A percentile compares a stretch with the other conserved stretches of the same genome.
phyloP scores from a whole-genome alignment of 2,797 vertebrate species.

The Neostethus bicornis region DNA sequence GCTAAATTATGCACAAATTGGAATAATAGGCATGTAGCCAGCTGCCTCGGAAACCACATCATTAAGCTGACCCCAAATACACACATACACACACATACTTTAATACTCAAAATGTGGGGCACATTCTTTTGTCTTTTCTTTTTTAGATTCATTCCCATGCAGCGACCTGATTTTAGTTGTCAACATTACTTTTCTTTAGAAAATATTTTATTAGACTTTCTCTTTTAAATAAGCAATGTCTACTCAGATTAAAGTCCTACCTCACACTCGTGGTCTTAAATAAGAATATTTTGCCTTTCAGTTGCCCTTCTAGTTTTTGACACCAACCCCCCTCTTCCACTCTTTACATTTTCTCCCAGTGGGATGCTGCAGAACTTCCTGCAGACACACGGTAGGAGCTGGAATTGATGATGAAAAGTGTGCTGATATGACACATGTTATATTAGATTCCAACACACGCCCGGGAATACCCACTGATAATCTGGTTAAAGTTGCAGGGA shows the following conservation, averaged over 20 bases:
- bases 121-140: not conserved
- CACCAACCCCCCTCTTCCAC: not conserved
- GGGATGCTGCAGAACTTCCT: constrained; percentile 44
- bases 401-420: constrained; percentile 53
- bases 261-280: not conserved
- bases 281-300: not conserved
- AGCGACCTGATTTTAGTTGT: not conserved
- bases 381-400: constrained; percentile 28
- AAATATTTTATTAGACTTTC: not conserved
- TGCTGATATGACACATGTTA: constrained; percentile 45
- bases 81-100: not conserved
- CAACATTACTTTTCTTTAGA: not conserved
- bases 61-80: not conserved
- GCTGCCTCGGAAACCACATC: not conserved
- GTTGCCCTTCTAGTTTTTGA: not conserved
- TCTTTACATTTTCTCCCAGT: constrained; percentile 30
- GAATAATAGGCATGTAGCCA: not conserved
- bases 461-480: constrained; percentile 13
- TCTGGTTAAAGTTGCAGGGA: constrained; percentile 17
- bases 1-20: not conserved
- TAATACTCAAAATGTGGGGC: not conserved
- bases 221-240: not conserved
- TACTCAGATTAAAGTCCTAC: not conserved
- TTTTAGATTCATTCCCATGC: not conserved
- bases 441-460: constrained; percentile 25